Conservation (phyloP, 2,797 vertebrate species). For the Aselliscus stoliczkanus region DNA sequence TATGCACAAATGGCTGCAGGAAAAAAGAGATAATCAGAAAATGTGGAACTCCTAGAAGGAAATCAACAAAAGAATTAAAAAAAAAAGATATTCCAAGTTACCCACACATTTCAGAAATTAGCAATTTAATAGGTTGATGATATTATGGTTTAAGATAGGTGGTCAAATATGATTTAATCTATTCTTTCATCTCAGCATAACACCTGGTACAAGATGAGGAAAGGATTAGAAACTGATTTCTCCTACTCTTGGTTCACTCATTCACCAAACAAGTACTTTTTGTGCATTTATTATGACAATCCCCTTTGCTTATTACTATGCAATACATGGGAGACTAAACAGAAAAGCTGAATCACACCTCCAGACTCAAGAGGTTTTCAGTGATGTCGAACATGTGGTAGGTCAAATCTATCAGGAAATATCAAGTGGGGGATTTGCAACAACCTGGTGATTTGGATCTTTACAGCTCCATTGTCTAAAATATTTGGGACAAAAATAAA, state of each 20-base stretch:
- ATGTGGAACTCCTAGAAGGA: not conserved
- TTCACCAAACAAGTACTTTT: not conserved
- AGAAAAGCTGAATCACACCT: not conserved
- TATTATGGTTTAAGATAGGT: not conserved
- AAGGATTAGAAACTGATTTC: not conserved
- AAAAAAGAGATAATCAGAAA: conserved; percentile 48
- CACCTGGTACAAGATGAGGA: not conserved
- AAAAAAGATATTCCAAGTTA: not conserved
- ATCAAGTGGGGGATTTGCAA: not conserved
- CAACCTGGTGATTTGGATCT: not conserved
- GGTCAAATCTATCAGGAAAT: not conserved
- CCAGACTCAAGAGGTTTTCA: not conserved
- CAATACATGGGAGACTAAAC: not conserved
- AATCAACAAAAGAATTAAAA: not conserved
- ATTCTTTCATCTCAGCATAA: not conserved
- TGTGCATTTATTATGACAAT: not conserved
- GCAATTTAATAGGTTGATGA: not conserved
- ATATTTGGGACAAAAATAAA: not conserved
- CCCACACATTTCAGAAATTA: not conserved
- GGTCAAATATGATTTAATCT: not conserved
- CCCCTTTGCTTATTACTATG: not conserved
- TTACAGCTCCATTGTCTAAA: not conserved
- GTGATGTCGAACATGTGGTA: not conserved
- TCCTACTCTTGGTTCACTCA: not conserved
- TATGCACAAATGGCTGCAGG: not conserved